Evolutionary conservation across 2,888 invertebrate genomes (phyloP).

Genomic region (Phortica okadai): DNA sequence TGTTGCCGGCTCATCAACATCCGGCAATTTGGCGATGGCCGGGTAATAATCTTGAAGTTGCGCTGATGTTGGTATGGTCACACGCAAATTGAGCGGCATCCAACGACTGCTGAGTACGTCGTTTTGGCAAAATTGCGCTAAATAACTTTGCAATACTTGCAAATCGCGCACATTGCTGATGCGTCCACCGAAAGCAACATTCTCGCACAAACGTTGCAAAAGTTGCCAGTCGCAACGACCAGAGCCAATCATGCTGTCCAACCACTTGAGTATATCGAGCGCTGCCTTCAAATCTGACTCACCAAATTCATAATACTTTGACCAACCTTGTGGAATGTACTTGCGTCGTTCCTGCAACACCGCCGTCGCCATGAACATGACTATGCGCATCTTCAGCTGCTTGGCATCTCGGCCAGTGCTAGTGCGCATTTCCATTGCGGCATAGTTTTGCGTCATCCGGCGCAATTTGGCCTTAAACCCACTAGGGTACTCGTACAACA

Average conservation of each 20-base stretch:
- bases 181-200: slow-evolving; percentile 90
- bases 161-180: slow-evolving; percentile 87
- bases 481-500: slow-evolving; percentile 90
- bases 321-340: slow-evolving; percentile 95
- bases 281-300: slow-evolving; percentile 88
- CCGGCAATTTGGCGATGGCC: slow-evolving; percentile 70
- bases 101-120: slow-evolving; percentile 80
- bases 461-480: slow-evolving; percentile 90
- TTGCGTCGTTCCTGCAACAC: slow-evolving; percentile 93
- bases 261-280: slow-evolving; percentile 78
- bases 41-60: slow-evolving; percentile 74
- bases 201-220: slow-evolving; percentile 85
- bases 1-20: slow-evolving; percentile 71
- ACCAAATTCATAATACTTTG: slow-evolving; percentile 91
- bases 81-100: slow-evolving; percentile 78
- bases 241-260: slow-evolving; percentile 60
- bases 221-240: slow-evolving; percentile 82
- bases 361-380: slow-evolving; percentile 92
- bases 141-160: slow-evolving; percentile 76
- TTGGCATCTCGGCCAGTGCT: slow-evolving; percentile 65
- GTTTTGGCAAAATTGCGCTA: slow-evolving; percentile 80
- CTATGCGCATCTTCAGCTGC: slow-evolving; percentile 82
- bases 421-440: slow-evolving; percentile 59
- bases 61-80: slow-evolving; percentile 69
- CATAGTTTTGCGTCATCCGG: slow-evolving; percentile 86